Evolutionary conservation across 2,797 vertebrate species (phyloP), one percentile per base, ranked within the genome.

Genomic region (Paratrypauchen microcephalus): DNA sequence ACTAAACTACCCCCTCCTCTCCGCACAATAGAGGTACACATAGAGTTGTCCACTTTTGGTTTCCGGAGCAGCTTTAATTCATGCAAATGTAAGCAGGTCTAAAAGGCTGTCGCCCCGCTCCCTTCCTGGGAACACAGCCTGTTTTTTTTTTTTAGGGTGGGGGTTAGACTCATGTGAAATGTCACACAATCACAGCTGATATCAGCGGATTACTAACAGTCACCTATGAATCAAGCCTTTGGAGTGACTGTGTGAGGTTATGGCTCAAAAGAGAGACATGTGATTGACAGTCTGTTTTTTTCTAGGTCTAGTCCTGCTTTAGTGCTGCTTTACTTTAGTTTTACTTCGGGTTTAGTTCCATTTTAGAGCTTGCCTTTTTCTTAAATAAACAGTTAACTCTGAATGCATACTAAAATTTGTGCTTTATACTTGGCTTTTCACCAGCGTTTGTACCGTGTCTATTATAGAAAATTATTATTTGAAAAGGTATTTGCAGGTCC

Each of bases 71-170:
- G 48, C 50, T 41, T 62, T 62, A 41, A 63, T 13, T 36, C 62
- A 77, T 45, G 45, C 70, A 72, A 73, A 83, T 66, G 30, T 73
- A 80, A 70, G 70, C 61, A 56, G 72, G 71, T 69, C 69, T 58
- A 73, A 69, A 50, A 30, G 63, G 68, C 36, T 26, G 4, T 24
- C 58, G 76, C 70, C 19, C 68, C 80, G 75, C 84, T 81, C 72
- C n/a, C 39, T 81, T 78, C 86, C 71, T 77, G 65, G 66, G 86
- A 74, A 30, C 3, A 30, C 61, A 16, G 0, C 61, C 75, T 73
- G 16, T 0, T 68, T 78, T 61, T 60, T 32, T 1, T n/a, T n/a
- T n/a, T n/a, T n/a, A n/a, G n/a, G n/a, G n/a, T 1, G 24, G 0
- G 60, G 64, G 70, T 78, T 75, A 72, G 48, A 66, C 39, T 45